Evolutionary conservation across 2,113 vertebrate species (phyloP).

Genomic region (Merops nubicus): DNA sequence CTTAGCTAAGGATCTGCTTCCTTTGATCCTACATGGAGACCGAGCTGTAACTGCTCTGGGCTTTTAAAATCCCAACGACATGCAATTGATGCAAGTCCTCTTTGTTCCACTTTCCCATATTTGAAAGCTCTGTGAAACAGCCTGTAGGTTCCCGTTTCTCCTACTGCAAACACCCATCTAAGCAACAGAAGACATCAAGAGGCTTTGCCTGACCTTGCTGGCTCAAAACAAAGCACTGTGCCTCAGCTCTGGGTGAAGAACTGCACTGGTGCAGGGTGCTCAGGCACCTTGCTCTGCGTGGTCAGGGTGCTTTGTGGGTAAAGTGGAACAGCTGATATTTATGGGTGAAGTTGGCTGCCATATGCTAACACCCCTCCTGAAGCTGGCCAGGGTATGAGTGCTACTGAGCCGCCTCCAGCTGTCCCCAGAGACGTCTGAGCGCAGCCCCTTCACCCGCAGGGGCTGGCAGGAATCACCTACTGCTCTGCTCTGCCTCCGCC

Average conservation of each 20-base stretch:
- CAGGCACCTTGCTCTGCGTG: not conserved
- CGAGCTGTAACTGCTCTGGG: not conserved
- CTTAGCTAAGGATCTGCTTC: not conserved
- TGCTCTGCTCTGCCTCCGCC: not conserved
- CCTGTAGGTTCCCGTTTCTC: not conserved
- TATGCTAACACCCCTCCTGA: slow-evolving; percentile 12
- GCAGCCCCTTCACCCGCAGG: not conserved
- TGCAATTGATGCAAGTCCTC: not conserved
- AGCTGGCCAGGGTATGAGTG: not conserved
- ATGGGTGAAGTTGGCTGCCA: not conserved
- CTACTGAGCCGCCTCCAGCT: not conserved
- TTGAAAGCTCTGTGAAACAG: not conserved
- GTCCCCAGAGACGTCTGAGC: not conserved
- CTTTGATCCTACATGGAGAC: not conserved
- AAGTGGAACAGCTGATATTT: not conserved
- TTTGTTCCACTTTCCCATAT: not conserved
- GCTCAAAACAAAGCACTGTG: not conserved
- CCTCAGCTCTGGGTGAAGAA: not conserved
- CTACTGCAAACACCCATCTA: not conserved
- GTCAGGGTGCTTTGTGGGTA: not conserved
- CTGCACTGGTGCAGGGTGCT: not conserved
- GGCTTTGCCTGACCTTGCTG: not conserved
- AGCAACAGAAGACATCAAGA: not conserved
- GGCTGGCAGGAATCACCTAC: not conserved
- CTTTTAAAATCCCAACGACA: not conserved